Evolutionary conservation across 30 jellyfish, hydroid and myxozoan species (phyloP).

Genomic region (Aurelia sp.): DNA sequence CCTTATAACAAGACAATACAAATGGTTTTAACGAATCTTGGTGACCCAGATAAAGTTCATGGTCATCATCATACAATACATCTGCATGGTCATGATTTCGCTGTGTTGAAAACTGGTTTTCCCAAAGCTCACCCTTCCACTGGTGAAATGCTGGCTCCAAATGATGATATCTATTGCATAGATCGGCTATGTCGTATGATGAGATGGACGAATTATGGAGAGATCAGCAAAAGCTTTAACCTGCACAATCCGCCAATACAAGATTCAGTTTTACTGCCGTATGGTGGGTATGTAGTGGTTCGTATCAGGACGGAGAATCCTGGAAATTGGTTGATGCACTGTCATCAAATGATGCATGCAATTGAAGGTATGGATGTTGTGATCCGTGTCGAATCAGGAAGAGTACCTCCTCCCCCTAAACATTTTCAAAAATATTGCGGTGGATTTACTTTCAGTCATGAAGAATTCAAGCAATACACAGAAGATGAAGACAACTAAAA

Average conservation of each 20-base stretch:
- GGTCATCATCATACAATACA: slow-evolving; percentile 98
- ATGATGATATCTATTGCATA: slow-evolving; percentile 52
- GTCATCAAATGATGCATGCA: slow-evolving; percentile 89
- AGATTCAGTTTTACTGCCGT: slow-evolving; percentile 87
- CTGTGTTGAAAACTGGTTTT: slow-evolving; percentile 84
- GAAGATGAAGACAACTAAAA: not conserved
- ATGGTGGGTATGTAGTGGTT: slow-evolving; percentile 90
- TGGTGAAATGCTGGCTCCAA: slow-evolving; percentile 48
- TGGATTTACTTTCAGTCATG: slow-evolving; percentile 38
- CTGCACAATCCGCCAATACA: slow-evolving; percentile 75
- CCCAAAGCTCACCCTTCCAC: slow-evolving; percentile 75
- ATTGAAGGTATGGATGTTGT: slow-evolving; percentile 95
- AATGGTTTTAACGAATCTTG: slow-evolving; percentile 73
- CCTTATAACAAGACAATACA: slow-evolving; percentile 88
- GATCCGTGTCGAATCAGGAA: slow-evolving; percentile 70
- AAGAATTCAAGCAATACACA: slow-evolving; percentile 15
- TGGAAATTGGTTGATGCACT: slow-evolving; percentile 92
- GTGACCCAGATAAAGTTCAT: slow-evolving; percentile 59
- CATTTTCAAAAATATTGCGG: slow-evolving; percentile 73
- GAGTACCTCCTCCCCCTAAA: slow-evolving; percentile 79
- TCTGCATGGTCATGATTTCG: slow-evolving; percentile 94
- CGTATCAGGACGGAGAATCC: slow-evolving; percentile 94
- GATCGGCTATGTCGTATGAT: slow-evolving; percentile 60
- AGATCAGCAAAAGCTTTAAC: slow-evolving; percentile 68
- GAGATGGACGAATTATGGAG: slow-evolving; percentile 50